Base-by-base conservation (phyloP, 1,140 invertebrate species). In the Cydia fagiglandana region DNA sequence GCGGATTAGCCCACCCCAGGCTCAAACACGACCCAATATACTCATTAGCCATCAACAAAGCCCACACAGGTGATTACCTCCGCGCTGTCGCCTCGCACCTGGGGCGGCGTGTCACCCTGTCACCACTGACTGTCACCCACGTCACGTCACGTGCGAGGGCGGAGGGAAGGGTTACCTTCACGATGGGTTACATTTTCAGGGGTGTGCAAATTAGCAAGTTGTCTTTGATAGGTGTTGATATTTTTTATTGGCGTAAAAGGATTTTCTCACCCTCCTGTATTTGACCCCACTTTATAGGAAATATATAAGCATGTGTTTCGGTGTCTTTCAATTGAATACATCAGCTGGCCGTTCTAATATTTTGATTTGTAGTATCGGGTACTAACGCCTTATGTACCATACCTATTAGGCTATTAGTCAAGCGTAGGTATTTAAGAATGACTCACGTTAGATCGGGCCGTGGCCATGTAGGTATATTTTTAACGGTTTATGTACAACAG, bases 61-160 rank as follows among this genome's bases (percentile, higher is more conserved):
- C 56, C n/a, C n/a, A 53, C 50, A 53, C 15, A 53, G 50, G 56
- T 24, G 56, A 61, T 61, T 61, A 61, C 56, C 56, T 61, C 56
- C 56, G 20, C 56, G 17, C 56, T 61, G 56, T 61, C 56, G n/a
- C 56, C 56, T 61, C 56, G 17, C 56, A 61, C 56, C 56, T 61
- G 56, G 56, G 56, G 50, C 5, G 50, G 13, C 50, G 6, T 53
- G 50, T 53, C 50, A 15, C 50, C 10, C 45, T 47, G 50, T 53
- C 50, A 53, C 50, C 45, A 15, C 15, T n/a, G 15, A 2, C 15
- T n/a, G 15, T 61, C 56, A 12, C 56, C 56, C 56, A 28, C 28
- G 28, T 3, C 56, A 61, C 56, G 56, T 61, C 56, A 61, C 56
- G n/a, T 24, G 17, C 20, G 56, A 24, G 56, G 56, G 56, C 56